These are phyloP conservation scores for Australoheros facetus DNA, from an alignment of 2,797 vertebrate genomes.

Conservation along the genomic window DNA sequence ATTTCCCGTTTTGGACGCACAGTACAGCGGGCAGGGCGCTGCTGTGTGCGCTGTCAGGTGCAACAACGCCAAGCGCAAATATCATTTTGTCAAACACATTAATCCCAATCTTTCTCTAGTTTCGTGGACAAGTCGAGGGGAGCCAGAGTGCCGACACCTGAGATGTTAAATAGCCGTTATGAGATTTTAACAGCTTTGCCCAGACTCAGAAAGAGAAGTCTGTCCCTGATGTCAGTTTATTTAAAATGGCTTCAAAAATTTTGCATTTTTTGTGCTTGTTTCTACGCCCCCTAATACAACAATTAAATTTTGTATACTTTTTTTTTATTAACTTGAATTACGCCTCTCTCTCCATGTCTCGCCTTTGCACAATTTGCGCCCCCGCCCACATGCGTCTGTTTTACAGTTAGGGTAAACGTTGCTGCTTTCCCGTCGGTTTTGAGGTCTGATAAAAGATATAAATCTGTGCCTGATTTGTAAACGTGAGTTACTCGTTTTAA, in stretches of 20 bases:
- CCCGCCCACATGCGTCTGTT: constrained; percentile 52
- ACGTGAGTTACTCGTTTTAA: constrained; percentile 42
- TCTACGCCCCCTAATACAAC: constrained; percentile 16
- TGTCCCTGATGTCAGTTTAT: constrained; percentile 42
- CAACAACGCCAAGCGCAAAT: neutral
- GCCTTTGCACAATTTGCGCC: neutral
- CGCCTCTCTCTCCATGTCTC: neutral
- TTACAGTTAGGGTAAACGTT: constrained; percentile 41
- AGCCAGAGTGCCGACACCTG: constrained; percentile 30
- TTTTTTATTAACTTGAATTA: neutral
- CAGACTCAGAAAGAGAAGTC: constrained; percentile 3
- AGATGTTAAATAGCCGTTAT: constrained; percentile 7
- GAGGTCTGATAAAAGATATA: constrained; percentile 46
- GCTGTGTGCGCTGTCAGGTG: neutral
- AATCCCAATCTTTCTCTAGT: neutral
- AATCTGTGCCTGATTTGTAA: constrained; percentile 61
- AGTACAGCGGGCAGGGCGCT: constrained; percentile 40
- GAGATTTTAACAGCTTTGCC: constrained; percentile 3
- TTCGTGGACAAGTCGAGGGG: neutral
- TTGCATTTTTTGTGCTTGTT: constrained; percentile 31
- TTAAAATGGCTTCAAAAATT: constrained; percentile 30
- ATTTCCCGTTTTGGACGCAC: constrained; percentile 32
- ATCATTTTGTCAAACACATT: neutral
- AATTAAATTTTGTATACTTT: neutral
- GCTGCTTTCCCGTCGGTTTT: constrained; percentile 32